Evolutionary conservation across 2,888 invertebrate genomes (phyloP).

Genomic region (Brassicogethes aeneus): DNA sequence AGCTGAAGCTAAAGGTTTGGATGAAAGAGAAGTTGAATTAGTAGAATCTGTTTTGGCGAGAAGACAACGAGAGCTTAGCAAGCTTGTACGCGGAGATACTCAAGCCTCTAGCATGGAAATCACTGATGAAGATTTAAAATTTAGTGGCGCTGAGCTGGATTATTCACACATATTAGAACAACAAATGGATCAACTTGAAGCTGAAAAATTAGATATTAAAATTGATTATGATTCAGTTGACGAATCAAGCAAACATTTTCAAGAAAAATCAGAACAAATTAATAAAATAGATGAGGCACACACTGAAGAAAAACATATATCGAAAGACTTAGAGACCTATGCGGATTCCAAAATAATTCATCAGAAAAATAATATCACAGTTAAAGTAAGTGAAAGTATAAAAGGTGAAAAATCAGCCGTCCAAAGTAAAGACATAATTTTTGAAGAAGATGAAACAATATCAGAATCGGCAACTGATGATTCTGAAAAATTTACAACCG

Average conservation of each 20-base stretch:
- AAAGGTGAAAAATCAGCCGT: conserved; percentile 26
- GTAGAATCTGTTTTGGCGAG: conserved; percentile 44
- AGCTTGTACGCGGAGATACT: conserved; percentile 40
- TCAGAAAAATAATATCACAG: conserved; percentile 25
- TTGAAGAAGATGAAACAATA: conserved; percentile 31
- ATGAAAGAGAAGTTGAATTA: conserved; percentile 41
- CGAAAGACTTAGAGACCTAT: conserved; percentile 24
- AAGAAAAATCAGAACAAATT: conserved; percentile 25
- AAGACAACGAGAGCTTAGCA: conserved; percentile 39
- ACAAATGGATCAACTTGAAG: conserved; percentile 39
- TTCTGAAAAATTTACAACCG: conserved; percentile 18
- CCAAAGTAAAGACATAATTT: conserved; percentile 26
- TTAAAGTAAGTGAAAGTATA: conserved; percentile 25
- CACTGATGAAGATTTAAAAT: conserved; percentile 59
- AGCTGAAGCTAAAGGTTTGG: conserved; percentile 41
- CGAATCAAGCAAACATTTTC: conserved; percentile 20
- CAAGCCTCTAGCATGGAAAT: conserved; percentile 48
- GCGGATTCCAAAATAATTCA: conserved; percentile 26
- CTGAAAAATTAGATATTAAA: conserved; percentile 43
- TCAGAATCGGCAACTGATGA: conserved; percentile 23
- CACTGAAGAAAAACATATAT: conserved; percentile 21
- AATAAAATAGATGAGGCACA: conserved; percentile 30
- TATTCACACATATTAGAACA: conserved; percentile 44
- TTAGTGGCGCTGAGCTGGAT: conserved; percentile 60
- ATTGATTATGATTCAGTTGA: conserved; percentile 23